phyloP scores from a whole-genome alignment of 2,888 invertebrate species.

The Omphaloscelis lunosa region DNA sequence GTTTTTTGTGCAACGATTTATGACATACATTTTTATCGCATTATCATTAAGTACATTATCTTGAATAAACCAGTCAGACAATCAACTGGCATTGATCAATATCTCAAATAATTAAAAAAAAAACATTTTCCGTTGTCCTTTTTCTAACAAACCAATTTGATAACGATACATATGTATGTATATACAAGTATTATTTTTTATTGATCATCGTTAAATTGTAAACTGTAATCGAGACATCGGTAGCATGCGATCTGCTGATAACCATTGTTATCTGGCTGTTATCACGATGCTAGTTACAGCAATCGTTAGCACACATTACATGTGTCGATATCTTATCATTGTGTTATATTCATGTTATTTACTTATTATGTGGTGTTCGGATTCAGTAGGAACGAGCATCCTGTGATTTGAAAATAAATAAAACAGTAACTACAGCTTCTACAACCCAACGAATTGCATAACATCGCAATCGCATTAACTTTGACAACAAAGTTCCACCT shows the following conservation, averaged over 20 bases:
- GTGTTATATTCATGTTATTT: constrained; percentile 45
- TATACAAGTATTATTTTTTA: constrained; percentile 26
- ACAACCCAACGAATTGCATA: not conserved
- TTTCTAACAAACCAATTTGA: constrained; percentile 14
- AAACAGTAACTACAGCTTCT: not conserved
- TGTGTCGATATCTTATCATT: constrained; percentile 56
- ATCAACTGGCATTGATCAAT: constrained; percentile 16
- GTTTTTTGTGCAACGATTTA: not conserved
- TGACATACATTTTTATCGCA: not conserved
- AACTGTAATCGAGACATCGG: constrained; percentile 62
- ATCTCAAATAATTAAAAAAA: constrained; percentile 17
- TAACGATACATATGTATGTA: constrained; percentile 32
- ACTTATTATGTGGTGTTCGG: constrained; percentile 17
- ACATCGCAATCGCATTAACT: not conserved
- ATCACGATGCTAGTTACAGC: constrained; percentile 60
- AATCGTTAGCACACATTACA: constrained; percentile 62
- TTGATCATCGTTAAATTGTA: constrained; percentile 48
- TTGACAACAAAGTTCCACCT: too few relatives aligned
- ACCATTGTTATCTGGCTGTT: constrained; percentile 46
- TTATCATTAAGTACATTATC: not conserved
- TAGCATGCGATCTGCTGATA: constrained; percentile 67
- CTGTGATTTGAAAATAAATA: not conserved
- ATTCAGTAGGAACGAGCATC: not conserved
- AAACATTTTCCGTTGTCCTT: not conserved
- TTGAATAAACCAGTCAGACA: constrained; percentile 1